Evolutionary conservation across 2,113 vertebrate species (phyloP).

Genomic region (Poeciliopsis occidentalis): DNA sequence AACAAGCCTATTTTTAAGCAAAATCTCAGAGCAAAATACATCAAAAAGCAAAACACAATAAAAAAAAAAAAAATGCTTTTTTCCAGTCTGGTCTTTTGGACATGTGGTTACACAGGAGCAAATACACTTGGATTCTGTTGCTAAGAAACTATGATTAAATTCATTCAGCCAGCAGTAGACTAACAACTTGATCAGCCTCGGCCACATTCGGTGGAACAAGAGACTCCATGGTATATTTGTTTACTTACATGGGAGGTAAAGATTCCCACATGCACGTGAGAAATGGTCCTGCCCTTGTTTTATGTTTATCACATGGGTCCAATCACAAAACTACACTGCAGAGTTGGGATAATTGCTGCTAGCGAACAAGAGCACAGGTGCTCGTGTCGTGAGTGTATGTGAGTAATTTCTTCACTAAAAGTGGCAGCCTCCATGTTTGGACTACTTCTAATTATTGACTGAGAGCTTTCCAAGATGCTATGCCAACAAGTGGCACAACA

Average conservation of each 20-base stretch:
- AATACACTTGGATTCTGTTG: conserved; percentile 23
- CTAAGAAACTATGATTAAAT: conserved; percentile 35
- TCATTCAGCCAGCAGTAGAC: conserved; percentile 18
- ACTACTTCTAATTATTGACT: conserved; percentile 40
- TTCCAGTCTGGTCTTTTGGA: conserved; percentile 15
- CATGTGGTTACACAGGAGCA: conserved; percentile 14
- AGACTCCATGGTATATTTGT: conserved; percentile 10
- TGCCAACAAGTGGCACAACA: conserved; percentile 23
- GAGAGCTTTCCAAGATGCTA: conserved; percentile 34
- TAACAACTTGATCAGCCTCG: conserved; percentile 30
- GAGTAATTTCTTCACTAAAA: conserved; percentile 37
- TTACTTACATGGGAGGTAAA: conserved; percentile 3
- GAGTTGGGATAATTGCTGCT: neutral
- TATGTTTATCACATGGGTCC: conserved; percentile 8
- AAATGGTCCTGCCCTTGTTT: conserved; percentile 2
- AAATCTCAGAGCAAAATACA: neutral
- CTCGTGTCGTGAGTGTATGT: conserved; percentile 17
- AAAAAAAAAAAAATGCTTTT: neutral
- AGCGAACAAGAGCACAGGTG: conserved; percentile 16
- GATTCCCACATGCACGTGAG: neutral
- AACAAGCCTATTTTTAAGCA: neutral
- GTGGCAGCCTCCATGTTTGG: conserved; percentile 15
- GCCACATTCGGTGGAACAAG: conserved; percentile 18
- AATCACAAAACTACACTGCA: neutral
- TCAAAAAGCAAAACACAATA: conserved; percentile 2